A percentile compares a stretch with the other conserved stretches of the same genome.
Conservation (phyloP, 2,113 vertebrate species). For the Actenoides hombroni region DNA sequence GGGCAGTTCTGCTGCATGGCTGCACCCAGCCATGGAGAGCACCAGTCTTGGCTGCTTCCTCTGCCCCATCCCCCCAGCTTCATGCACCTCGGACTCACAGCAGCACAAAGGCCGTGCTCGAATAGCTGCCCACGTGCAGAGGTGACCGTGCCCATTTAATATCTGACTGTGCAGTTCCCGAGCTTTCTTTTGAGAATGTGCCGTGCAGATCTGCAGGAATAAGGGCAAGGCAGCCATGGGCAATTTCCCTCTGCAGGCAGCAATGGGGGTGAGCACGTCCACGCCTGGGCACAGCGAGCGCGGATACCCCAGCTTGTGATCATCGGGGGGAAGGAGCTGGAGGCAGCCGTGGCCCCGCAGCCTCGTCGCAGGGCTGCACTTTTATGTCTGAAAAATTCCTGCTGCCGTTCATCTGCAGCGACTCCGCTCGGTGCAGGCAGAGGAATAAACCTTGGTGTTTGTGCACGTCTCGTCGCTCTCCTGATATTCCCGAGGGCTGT, state of each 20-base stretch:
- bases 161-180: background rate
- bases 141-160: background rate
- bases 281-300: rapidly evolving
- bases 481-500: background rate
- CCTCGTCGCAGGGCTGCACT: background rate
- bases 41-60: background rate
- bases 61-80: background rate
- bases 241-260: background rate
- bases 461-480: background rate
- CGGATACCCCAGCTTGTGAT: background rate
- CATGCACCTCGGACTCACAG: background rate
- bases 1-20: background rate
- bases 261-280: rapidly evolving
- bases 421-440: rapidly evolving
- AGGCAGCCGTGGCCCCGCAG: background rate
- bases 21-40: background rate
- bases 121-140: background rate
- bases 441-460: background rate
- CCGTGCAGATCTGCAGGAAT: rapidly evolving
- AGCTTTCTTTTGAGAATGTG: background rate
- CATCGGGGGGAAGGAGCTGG: background rate
- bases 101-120: rapidly evolving
- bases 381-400: background rate
- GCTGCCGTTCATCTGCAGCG: background rate
- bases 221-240: background rate